Percentiles rank a stretch among this genome's conserved stretches.
These are phyloP conservation scores for Lepidotrigona ventralis DNA, from an alignment of 1,140 invertebrate species.

Conservation along the genomic window DNA sequence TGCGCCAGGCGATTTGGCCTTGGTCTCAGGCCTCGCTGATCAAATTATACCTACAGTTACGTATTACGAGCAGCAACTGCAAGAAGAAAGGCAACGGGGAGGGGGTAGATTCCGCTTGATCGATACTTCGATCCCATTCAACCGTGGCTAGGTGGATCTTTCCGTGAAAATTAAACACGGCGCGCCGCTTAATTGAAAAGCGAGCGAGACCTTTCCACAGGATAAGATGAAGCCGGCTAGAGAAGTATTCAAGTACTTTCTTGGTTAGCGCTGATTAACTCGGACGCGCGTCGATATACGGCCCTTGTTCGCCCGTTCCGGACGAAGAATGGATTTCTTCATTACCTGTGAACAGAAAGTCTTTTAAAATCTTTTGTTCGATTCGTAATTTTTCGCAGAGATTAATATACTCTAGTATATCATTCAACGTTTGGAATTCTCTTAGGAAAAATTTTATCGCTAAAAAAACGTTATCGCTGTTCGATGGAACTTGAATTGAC, in stretches of 20 bases:
- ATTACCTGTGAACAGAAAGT: neutral
- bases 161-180: conserved; percentile 53
- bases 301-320: neutral
- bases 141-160: conserved; percentile 27
- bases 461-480: no score
- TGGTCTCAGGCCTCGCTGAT: conserved; percentile 63
- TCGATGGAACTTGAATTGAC: no score
- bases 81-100: neutral
- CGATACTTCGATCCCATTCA: conserved; percentile 51
- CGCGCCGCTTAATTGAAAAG: conserved; percentile 58
- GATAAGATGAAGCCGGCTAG: conserved; percentile 25
- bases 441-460: no score
- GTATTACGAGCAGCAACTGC: neutral
- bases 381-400: neutral
- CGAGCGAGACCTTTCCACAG: conserved; percentile 18
- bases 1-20: conserved; percentile 63
- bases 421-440: no score
- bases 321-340: neutral
- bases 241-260: conserved; percentile 49
- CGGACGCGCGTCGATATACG: conserved; percentile 27
- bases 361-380: neutral
- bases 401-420: no score
- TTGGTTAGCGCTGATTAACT: conserved; percentile 45
- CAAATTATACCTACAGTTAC: conserved; percentile 71
- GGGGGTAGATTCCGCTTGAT: conserved; percentile 31